These are phyloP conservation scores for Leptopilina boulardi DNA, from an alignment of 1,140 invertebrate genomes.

Conservation along the genomic window DNA sequence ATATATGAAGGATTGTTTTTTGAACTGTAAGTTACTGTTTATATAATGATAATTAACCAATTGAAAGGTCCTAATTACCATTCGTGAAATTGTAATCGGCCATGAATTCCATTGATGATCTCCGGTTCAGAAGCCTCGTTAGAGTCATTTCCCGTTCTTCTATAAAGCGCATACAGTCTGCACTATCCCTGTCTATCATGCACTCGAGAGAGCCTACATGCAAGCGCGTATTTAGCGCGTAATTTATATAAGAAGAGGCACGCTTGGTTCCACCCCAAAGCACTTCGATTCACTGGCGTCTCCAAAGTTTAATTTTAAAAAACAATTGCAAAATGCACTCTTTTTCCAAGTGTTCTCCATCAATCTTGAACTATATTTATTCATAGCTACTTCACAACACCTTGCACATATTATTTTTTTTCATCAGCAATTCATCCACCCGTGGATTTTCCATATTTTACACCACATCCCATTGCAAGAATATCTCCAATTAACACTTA, in stretches of 20 bases:
- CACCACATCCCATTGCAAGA: neutral
- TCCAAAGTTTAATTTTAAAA: conserved; percentile 38
- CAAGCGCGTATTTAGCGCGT: conserved; percentile 70
- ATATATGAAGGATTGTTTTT: neutral
- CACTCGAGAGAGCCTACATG: conserved; percentile 48
- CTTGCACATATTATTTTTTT: neutral
- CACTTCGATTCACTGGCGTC: conserved; percentile 71
- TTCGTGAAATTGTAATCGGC: conserved; percentile 27
- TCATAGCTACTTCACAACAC: neutral
- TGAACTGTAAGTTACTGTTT: neutral
- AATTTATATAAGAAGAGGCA: conserved; percentile 75
- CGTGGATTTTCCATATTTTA: neutral
- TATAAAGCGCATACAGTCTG: conserved; percentile 44
- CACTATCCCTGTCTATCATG: conserved; percentile 48
- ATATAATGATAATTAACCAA: conserved; percentile 11
- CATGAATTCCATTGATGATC: conserved; percentile 38
- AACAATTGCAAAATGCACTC: conserved; percentile 1
- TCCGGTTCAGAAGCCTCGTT: conserved; percentile 45
- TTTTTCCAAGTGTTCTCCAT: too few relatives aligned
- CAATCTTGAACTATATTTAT: neutral
- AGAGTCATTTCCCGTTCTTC: conserved; percentile 63
- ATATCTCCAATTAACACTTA: conserved; percentile 54
- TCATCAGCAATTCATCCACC: conserved; percentile 2
- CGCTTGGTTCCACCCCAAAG: conserved; percentile 76
- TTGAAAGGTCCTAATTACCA: conserved; percentile 31